A percentile compares a stretch with the other conserved stretches of the same genome.
phyloP scores from a whole-genome alignment of 1,140 invertebrate species.

The Neodiprion lecontei region DNA sequence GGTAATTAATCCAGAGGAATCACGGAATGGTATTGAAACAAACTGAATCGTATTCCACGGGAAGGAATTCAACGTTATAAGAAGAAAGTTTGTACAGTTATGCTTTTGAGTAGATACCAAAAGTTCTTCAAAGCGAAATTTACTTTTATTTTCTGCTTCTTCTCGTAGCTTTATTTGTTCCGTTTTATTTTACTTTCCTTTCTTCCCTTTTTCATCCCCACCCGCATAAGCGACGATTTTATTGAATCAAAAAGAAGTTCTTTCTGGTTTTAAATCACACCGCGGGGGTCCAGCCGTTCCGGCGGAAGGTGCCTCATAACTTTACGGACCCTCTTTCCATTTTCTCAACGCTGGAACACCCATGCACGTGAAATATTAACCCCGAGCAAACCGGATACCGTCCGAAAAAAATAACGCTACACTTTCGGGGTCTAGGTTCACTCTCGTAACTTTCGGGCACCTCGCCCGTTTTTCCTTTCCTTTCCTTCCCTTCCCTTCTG shows the following conservation, averaged over 20 bases:
- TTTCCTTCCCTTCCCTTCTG: neutral
- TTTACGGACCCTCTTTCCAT: constrained; percentile 45
- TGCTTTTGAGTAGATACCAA: too few relatives aligned
- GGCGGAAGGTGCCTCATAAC: constrained; percentile 49
- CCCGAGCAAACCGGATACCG: constrained; percentile 38
- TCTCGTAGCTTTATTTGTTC: too few relatives aligned
- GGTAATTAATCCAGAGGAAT: too few relatives aligned
- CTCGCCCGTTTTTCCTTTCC: neutral
- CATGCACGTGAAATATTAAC: constrained; percentile 49
- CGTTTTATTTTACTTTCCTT: too few relatives aligned
- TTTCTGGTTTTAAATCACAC: constrained; percentile 45
- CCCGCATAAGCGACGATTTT: constrained; percentile 24
- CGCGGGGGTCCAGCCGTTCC: constrained; percentile 42
- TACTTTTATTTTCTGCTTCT: neutral
- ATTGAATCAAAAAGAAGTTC: constrained; percentile 45
- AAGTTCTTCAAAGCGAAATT: neutral
- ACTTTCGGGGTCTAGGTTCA: constrained; percentile 14
- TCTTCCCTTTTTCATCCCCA: neutral
- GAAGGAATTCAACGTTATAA: too few relatives aligned
- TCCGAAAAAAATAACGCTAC: constrained; percentile 23
- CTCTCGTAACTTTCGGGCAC: neutral
- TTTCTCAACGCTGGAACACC: constrained; percentile 49
- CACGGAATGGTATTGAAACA: too few relatives aligned
- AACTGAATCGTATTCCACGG: too few relatives aligned
- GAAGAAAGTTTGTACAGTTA: too few relatives aligned